phyloP scores from a whole-genome alignment of 2,797 vertebrate genomes.

The Urosaurus nigricauda region DNA sequence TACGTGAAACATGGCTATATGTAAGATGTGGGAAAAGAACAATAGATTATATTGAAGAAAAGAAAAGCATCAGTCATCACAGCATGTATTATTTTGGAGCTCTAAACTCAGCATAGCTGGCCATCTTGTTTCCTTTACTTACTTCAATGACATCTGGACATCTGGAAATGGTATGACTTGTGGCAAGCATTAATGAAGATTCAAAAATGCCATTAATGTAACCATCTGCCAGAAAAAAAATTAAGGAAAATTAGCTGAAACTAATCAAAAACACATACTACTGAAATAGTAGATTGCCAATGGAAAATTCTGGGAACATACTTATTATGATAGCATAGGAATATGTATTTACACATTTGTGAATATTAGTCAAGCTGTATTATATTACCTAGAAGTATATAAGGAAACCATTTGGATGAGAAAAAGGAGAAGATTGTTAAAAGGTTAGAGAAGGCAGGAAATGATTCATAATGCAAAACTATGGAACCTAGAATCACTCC shows the following conservation, averaged over 20 bases:
- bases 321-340: slow-evolving; percentile 49
- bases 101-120: slow-evolving; percentile 14
- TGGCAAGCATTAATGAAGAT: slow-evolving; percentile 37
- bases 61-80: neutral
- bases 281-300: slow-evolving; percentile 8
- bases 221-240: slow-evolving; percentile 32
- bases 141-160: slow-evolving; percentile 40
- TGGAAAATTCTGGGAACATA: slow-evolving; percentile 29
- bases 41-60: neutral
- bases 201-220: slow-evolving; percentile 33
- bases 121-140: slow-evolving; percentile 41
- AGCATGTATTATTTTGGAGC: neutral
- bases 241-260: slow-evolving; percentile 47
- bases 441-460: slow-evolving; percentile 50
- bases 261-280: slow-evolving; percentile 34
- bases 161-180: slow-evolving; percentile 12
- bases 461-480: slow-evolving; percentile 1
- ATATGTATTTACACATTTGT: slow-evolving; percentile 28
- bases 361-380: slow-evolving; percentile 48
- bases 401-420: slow-evolving; percentile 48
- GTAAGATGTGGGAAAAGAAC: neutral
- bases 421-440: slow-evolving; percentile 43
- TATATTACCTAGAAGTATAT: neutral
- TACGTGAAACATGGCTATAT: neutral
- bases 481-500: slow-evolving; percentile 39